Evolutionary conservation across 2,888 invertebrate genomes (phyloP).

Genomic region (Eubasilissa splendida): DNA sequence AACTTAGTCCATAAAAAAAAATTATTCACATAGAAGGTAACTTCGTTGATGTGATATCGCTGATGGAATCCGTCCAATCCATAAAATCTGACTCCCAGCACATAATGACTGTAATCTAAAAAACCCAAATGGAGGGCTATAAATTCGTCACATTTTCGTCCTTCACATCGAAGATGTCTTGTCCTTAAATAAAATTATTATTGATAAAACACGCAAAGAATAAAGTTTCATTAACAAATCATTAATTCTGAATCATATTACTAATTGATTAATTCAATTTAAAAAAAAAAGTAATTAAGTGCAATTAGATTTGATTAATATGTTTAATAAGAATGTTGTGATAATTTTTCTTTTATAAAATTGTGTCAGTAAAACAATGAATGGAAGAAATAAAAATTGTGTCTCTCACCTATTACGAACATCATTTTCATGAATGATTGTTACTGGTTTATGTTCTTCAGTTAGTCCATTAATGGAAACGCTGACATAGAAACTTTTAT

Average conservation of each 20-base stretch:
- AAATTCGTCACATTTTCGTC: conserved; percentile 89
- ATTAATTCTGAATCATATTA: neutral
- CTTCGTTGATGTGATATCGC: conserved; percentile 86
- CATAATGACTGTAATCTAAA: conserved; percentile 90
- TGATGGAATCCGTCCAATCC: conserved; percentile 89
- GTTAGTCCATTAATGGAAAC: conserved; percentile 87
- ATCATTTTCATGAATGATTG: conserved; percentile 76
- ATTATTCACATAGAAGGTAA: conserved; percentile 85
- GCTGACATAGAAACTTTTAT: conserved; percentile 90
- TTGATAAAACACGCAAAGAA: neutral
- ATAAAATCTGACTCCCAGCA: conserved; percentile 87
- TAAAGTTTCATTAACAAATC: neutral
- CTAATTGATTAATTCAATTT: neutral
- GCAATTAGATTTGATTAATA: too few species aligned
- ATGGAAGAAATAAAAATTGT: conserved; percentile 1
- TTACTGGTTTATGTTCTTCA: conserved; percentile 81
- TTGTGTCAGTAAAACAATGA: too few species aligned
- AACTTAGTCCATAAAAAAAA: neutral
- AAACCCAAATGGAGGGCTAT: conserved; percentile 92
- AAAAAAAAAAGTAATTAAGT: too few species aligned
- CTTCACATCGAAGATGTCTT: conserved; percentile 85
- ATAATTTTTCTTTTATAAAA: too few species aligned
- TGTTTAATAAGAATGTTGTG: too few species aligned
- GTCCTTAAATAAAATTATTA: conserved; percentile 73
- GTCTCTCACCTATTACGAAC: conserved; percentile 80